Evolutionary conservation across 2,113 vertebrate species (phyloP), one percentile per base, ranked within the genome.

Genomic region (Pluvialis apricaria): DNA sequence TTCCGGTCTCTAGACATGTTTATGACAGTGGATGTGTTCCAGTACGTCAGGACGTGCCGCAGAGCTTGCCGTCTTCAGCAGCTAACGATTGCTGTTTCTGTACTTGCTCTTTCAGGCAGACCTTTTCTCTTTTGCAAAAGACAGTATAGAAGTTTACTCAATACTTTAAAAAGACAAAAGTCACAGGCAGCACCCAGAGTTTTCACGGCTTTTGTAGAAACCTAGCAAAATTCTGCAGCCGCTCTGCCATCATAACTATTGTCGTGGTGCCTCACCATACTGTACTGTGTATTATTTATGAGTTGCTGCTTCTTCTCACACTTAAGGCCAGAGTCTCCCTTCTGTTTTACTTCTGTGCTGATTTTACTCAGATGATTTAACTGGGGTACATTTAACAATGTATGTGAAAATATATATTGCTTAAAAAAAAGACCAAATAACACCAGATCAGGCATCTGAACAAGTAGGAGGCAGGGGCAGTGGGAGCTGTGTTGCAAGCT

Each of bases 11-110:
- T 16, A 11, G 49, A 16, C 13, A 17, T 2, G 24, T 47, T 60
- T 28, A 24, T 9, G 52, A 5, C 1, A 57, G 65, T 4, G 14
- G 51, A 16, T 1, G 5, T 11, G 38, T 34, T 44, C 44, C 31
- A 26, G 28, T 5, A 14, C 0, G 6, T 24, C 70, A 32, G 60
- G 58, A 54, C 0, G 8, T 24, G 3, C 32, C 14, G 31, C 70
- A 28, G 28, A 44, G 20, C 32, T 13, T 2, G 32, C 4, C 0
- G 8, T 14, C 75, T 54, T 71, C 64, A 32, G 81, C 58, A 55
- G 51, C 64, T 58, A 64, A 16, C 1, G 8, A 36, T 8, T 24
- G 20, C 79, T 20, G 8, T 25, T 24, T 34, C 71, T 75, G 66
- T 15, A 29, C 55, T 44, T 29, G 32, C 68, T 72, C 54, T n/a